A percentile compares a stretch with the other conserved stretches of the same genome.
Evolutionary conservation across 2,113 vertebrate genomes (phyloP).

Genomic region (Colinus virginianus): DNA sequence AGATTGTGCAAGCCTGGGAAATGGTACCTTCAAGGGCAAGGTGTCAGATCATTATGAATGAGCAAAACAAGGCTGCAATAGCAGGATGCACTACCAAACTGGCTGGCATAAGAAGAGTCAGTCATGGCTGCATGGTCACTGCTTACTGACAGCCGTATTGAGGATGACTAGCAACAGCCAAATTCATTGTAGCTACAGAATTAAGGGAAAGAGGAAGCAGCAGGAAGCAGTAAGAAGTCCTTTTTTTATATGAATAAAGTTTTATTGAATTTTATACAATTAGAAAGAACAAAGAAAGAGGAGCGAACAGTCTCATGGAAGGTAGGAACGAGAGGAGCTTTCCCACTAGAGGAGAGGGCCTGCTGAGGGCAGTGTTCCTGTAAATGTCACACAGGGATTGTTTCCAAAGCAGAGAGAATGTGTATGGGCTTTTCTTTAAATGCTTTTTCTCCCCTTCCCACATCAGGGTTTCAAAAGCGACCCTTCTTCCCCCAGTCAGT

Average conservation of each 20-base stretch:
- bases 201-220: neutral
- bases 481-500: neutral
- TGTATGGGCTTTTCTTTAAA: constrained; percentile 27
- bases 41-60: neutral
- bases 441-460: neutral
- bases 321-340: constrained; percentile 60
- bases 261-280: constrained; percentile 85
- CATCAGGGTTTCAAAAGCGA: constrained; percentile 27
- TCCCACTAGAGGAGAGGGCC: constrained; percentile 8
- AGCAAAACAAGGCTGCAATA: neutral
- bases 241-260: constrained; percentile 81
- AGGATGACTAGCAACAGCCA: neutral
- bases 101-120: neutral
- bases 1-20: neutral
- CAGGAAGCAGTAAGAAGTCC: constrained; percentile 20
- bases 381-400: constrained; percentile 59
- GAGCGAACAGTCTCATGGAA: constrained; percentile 73
- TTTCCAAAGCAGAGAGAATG: constrained; percentile 72
- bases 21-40: neutral
- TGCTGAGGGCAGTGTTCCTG: constrained; percentile 64
- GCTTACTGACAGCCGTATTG: neutral
- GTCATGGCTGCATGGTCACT: neutral
- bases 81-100: neutral
- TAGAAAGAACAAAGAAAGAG: constrained; percentile 84
- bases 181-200: neutral